Evolutionary conservation across 2,888 invertebrate species (phyloP).

Genomic region (Artemia sp.): DNA sequence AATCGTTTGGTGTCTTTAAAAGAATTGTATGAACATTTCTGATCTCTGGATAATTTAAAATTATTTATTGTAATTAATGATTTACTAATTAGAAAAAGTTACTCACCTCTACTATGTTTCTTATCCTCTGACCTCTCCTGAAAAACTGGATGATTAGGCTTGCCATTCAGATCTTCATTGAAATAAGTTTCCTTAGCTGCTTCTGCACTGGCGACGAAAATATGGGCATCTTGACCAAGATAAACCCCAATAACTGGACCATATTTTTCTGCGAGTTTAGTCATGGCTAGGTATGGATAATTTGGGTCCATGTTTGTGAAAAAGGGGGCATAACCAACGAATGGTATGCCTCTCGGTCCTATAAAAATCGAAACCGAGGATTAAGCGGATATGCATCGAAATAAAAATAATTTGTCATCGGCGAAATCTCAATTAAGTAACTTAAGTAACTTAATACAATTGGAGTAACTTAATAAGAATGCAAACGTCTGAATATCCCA

Average conservation of each 20-base stretch:
- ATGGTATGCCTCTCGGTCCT: conserved; percentile 26
- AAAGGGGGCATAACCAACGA: conserved; percentile 25
- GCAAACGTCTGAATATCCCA: too few relatives aligned
- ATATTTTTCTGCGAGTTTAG: conserved; percentile 23
- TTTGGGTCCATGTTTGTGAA: conserved; percentile 18
- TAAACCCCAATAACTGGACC: conserved; percentile 25
- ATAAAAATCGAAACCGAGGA: not conserved
- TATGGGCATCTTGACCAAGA: conserved; percentile 22
- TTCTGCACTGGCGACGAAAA: conserved; percentile 24
- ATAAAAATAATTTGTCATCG: too few relatives aligned
- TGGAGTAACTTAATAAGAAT: too few relatives aligned
- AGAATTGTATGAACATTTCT: too few relatives aligned
- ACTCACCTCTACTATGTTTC: conserved; percentile 11
- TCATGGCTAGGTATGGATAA: conserved; percentile 24
- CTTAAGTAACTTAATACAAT: too few relatives aligned
- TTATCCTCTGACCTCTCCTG: not conserved
- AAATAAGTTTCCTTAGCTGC: conserved; percentile 24
- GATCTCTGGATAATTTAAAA: too few relatives aligned
- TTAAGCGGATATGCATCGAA: too few relatives aligned
- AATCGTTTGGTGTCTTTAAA: too few relatives aligned
- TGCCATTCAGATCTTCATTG: conserved; percentile 25
- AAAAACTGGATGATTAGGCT: conserved; percentile 23
- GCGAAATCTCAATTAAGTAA: too few relatives aligned
- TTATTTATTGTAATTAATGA: too few relatives aligned
- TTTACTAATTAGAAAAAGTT: not conserved